These are phyloP conservation scores for Oreochromis mossambicus DNA, from an alignment of 2,797 vertebrate genomes.

Conservation along the genomic window DNA sequence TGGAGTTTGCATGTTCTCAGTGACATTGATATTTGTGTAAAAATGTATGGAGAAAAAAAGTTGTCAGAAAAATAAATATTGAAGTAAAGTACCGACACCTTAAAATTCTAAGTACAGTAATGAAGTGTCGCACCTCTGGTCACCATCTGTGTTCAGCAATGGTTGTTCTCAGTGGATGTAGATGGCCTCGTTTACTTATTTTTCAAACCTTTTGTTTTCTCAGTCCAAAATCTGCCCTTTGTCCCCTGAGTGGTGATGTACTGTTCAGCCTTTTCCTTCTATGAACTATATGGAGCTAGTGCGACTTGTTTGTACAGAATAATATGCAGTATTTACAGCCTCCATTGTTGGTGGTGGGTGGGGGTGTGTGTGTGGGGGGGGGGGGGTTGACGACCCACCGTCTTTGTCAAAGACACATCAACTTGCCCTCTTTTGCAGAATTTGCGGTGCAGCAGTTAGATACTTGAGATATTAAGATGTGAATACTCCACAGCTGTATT, in stretches of 20 bases:
- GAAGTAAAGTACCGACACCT: neutral
- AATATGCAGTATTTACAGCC: neutral
- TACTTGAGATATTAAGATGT: neutral
- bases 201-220: neutral
- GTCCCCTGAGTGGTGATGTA: neutral
- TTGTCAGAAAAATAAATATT: neutral
- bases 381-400: too few species aligned
- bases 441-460: neutral
- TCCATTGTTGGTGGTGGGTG: neutral
- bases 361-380: too few species aligned
- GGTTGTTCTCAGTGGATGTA: neutral
- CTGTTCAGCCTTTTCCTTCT: neutral
- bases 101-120: neutral
- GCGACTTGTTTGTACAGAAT: neutral
- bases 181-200: neutral
- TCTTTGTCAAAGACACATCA: neutral
- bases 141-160: neutral
- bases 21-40: neutral
- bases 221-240: neutral
- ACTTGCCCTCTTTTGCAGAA: neutral
- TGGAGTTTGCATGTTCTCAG: neutral
- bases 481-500: neutral
- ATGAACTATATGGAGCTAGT: neutral
- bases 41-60: neutral
- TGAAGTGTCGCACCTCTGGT: neutral